Evolutionary conservation across 2,888 invertebrate genomes (phyloP).

Genomic region (Cheiracanthium punctorium): DNA sequence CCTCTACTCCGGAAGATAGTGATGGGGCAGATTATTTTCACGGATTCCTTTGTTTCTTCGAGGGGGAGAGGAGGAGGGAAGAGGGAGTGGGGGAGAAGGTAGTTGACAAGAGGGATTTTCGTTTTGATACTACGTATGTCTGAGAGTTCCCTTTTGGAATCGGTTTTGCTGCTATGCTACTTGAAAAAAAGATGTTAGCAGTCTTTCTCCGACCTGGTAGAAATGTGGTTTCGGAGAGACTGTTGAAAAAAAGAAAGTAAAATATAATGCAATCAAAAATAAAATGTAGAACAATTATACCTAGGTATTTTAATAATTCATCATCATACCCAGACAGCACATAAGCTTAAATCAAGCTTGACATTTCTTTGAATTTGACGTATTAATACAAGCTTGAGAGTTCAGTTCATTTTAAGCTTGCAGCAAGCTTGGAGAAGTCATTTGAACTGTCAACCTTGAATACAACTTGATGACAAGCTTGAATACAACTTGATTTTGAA

Average conservation of each 20-base stretch:
- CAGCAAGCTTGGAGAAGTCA: too few species aligned
- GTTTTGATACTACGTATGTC: constrained; percentile 11
- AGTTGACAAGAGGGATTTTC: constrained; percentile 1
- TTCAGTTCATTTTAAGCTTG: too few species aligned
- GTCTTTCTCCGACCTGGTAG: not conserved
- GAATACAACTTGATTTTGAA: too few species aligned
- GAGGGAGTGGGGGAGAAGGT: constrained; percentile 8
- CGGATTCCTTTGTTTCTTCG: constrained; percentile 29
- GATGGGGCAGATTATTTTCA: constrained; percentile 19
- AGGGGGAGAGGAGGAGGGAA: not conserved
- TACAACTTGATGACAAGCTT: too few species aligned
- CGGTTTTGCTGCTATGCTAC: too few species aligned
- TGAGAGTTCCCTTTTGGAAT: not conserved
- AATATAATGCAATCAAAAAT: not conserved
- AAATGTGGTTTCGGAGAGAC: too few species aligned
- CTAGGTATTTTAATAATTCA: not conserved
- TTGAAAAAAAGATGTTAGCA: constrained; percentile 4
- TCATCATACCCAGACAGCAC: too few species aligned
- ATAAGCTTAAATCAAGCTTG: too few species aligned
- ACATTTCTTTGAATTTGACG: too few species aligned
- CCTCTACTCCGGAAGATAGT: constrained; percentile 31
- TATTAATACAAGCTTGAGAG: too few species aligned
- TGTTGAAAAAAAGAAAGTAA: not conserved
- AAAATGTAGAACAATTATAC: not conserved
- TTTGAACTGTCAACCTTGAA: too few species aligned